Evolutionary conservation across 2,797 vertebrate genomes (phyloP).

Genomic region (Galago senegalensis): DNA sequence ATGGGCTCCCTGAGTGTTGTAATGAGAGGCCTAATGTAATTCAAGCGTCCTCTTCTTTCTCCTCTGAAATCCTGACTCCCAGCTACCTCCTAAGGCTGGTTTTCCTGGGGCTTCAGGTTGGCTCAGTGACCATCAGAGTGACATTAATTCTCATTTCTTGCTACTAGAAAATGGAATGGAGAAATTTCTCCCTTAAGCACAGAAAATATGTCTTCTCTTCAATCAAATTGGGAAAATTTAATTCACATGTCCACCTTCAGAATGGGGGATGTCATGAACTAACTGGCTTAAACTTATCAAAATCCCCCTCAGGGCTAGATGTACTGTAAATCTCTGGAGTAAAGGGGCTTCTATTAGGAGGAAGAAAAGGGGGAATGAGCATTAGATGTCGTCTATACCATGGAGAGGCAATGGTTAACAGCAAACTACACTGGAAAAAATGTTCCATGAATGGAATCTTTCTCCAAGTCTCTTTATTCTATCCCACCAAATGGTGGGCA

Average conservation of each 20-base stretch:
- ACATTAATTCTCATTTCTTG: conserved; percentile 5
- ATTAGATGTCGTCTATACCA: neutral
- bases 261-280: neutral
- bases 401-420: neutral
- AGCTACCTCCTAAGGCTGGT: neutral
- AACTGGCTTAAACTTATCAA: neutral
- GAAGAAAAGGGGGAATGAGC: neutral
- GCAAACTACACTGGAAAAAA: neutral
- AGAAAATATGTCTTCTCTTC: neutral
- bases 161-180: neutral
- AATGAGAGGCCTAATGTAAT: neutral
- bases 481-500: neutral
- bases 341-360: neutral
- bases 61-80: neutral
- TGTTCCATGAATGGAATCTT: neutral
- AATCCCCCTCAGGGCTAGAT: neutral
- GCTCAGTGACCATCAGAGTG: neutral
- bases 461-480: neutral
- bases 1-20: neutral
- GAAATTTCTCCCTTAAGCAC: neutral
- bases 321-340: neutral
- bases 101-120: neutral
- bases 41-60: neutral
- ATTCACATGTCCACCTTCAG: neutral
- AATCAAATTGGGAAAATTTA: neutral